Evolutionary conservation across 2,113 vertebrate genomes (phyloP).

Genomic region (Dipodomys ordii): DNA sequence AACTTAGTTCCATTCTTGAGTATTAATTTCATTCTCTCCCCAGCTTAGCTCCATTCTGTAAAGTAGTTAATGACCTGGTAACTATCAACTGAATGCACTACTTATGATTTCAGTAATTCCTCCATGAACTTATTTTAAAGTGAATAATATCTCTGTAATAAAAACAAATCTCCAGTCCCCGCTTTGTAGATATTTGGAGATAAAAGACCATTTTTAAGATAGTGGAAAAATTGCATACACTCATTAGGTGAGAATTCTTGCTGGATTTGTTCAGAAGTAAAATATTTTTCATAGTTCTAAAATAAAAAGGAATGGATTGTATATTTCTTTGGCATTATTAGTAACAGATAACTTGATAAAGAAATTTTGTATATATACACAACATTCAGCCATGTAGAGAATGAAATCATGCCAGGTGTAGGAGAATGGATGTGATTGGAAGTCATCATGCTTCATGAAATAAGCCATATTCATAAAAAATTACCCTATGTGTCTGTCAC

Average conservation of each 20-base stretch:
- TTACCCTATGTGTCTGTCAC: neutral
- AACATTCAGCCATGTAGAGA: neutral
- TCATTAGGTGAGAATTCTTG: conserved; percentile 20
- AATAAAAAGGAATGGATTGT: conserved; percentile 38
- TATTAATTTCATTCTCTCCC: conserved; percentile 68
- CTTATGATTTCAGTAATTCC: conserved; percentile 68
- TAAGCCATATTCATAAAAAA: neutral
- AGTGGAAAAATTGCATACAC: neutral
- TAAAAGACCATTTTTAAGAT: neutral
- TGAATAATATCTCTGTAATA: conserved; percentile 39
- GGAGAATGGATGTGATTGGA: neutral
- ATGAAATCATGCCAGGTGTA: neutral
- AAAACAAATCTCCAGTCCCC: conserved; percentile 49
- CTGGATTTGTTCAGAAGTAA: conserved; percentile 50
- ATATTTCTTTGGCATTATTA: neutral
- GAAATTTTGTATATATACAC: neutral
- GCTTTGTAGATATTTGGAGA: conserved; percentile 39
- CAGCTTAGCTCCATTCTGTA: conserved; percentile 34
- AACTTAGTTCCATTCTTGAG: neutral
- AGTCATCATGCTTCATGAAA: neutral
- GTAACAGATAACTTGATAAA: too few species aligned
- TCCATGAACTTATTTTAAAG: conserved; percentile 55
- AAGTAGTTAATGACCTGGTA: conserved; percentile 61
- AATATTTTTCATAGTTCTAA: neutral
- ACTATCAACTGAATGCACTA: conserved; percentile 55